These are phyloP conservation scores for Andrena dorsata DNA, from an alignment of 2,888 invertebrate genomes.

Conservation along the genomic window DNA sequence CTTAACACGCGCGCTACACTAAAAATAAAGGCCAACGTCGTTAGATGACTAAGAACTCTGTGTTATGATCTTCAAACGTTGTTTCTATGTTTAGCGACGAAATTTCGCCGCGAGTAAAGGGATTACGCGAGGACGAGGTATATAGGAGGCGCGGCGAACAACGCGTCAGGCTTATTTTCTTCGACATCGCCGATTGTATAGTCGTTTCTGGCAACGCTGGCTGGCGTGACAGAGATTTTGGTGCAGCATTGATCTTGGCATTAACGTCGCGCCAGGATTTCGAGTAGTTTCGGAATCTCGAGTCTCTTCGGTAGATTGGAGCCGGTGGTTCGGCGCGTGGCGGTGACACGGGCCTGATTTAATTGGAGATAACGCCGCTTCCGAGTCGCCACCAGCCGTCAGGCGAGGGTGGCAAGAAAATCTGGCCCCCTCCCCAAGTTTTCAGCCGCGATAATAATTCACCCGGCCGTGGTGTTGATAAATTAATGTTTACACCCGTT, in stretches of 20 bases:
- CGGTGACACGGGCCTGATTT: background rate
- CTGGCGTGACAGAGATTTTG: background rate
- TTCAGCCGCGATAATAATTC: conserved; percentile 28
- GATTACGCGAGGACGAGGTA: background rate
- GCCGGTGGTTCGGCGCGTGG: background rate
- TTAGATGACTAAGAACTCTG: conserved; percentile 16
- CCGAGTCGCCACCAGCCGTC: background rate
- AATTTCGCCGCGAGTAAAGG: conserved; percentile 10
- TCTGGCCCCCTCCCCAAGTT: background rate
- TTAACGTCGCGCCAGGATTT: background rate
- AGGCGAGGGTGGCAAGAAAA: background rate
- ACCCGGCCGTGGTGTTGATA: conserved; percentile 39
- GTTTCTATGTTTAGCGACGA: conserved; percentile 21
- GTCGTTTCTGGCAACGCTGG: conserved; percentile 17
- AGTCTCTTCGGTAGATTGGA: conserved; percentile 2
- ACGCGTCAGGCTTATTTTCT: background rate
- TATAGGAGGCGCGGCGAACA: background rate
- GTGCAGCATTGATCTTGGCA: conserved; percentile 52
- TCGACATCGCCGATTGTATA: background rate
- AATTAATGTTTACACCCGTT: conserved; percentile 50
- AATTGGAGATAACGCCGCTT: conserved; percentile 3
- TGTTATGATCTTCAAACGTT: conserved; percentile 1
- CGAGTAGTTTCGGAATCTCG: background rate
- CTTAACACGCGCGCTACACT: background rate
- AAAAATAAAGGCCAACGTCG: conserved; percentile 29